Evolutionary conservation across 2,113 vertebrate species (phyloP).

Genomic region (Anhinga rufa): DNA sequence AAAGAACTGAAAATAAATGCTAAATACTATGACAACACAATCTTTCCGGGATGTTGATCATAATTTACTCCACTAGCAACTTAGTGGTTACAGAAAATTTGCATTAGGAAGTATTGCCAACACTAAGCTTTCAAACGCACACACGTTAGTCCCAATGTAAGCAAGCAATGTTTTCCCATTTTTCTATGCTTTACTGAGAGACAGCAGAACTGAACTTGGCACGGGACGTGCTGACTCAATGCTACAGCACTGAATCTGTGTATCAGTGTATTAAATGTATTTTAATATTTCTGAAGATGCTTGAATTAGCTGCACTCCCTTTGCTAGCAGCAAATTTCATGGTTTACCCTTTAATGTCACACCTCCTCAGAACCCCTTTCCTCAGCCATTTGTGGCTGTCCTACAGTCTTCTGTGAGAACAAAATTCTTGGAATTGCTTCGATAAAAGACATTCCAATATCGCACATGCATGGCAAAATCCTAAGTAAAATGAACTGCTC

Average conservation of each 20-base stretch:
- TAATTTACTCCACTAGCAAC: neutral
- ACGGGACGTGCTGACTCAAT: fast-evolving
- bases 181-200: neutral
- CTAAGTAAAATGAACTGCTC: neutral
- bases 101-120: neutral
- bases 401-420: neutral
- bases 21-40: too few relatives aligned
- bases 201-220: neutral
- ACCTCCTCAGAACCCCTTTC: neutral
- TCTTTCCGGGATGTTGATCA: neutral
- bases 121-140: neutral
- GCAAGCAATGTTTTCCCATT: neutral
- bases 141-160: fast-evolving
- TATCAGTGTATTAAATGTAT: neutral
- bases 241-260: neutral
- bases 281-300: neutral
- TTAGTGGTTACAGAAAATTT: neutral
- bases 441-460: neutral
- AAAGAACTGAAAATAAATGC: neutral
- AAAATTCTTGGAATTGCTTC: neutral
- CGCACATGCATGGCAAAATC: neutral
- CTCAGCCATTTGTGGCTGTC: neutral
- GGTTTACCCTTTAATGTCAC: fast-evolving
- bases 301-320: neutral
- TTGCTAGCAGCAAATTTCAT: neutral